phyloP scores from a whole-genome alignment of 1,140 invertebrate species.

The Sitodiplosis mosellana region DNA sequence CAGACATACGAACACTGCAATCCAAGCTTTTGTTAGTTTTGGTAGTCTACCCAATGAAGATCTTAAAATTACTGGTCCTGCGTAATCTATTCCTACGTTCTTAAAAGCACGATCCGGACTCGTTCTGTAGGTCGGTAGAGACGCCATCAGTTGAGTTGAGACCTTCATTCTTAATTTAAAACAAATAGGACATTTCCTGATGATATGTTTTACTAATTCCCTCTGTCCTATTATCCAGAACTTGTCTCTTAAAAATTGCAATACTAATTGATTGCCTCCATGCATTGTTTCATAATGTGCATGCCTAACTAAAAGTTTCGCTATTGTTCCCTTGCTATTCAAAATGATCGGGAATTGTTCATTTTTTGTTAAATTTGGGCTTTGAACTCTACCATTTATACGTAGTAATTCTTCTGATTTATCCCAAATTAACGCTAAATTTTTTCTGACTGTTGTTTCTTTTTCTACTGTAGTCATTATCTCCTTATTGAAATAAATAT shows the following conservation, averaged over 20 bases:
- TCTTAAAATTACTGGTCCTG: constrained; percentile 5
- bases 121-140: too few relatives aligned
- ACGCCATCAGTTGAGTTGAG: too few relatives aligned
- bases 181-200: too few relatives aligned
- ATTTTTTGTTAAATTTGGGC: background rate
- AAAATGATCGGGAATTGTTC: background rate
- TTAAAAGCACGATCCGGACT: too few relatives aligned
- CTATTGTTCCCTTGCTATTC: background rate
- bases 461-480: too few relatives aligned
- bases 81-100: constrained; percentile 5
- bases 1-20: constrained; percentile 15
- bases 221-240: too few relatives aligned
- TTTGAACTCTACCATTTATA: background rate
- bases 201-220: too few relatives aligned
- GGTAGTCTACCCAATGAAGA: background rate
- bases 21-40: constrained; percentile 10
- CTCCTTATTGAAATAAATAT: too few relatives aligned
- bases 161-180: too few relatives aligned
- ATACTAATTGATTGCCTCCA: background rate
- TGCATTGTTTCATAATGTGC: background rate
- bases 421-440: background rate
- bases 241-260: too few relatives aligned
- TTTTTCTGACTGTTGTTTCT: too few relatives aligned
- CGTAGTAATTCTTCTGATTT: background rate
- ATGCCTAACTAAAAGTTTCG: background rate